These are phyloP conservation scores for Busseola fusca DNA, from an alignment of 2,888 invertebrate genomes.

Conservation along the genomic window DNA sequence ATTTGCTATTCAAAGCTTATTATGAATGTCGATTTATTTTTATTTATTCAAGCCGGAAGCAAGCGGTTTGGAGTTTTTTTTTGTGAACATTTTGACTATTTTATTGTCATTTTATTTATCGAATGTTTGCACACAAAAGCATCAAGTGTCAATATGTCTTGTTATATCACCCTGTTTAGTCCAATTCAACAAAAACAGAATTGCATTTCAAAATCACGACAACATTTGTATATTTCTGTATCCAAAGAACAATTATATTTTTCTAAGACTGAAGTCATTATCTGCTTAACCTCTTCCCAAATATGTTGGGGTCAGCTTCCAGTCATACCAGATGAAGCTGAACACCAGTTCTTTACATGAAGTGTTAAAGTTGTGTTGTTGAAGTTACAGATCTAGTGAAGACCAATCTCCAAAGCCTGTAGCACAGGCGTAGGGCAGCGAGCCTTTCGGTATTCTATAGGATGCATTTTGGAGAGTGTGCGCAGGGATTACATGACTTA, in stretches of 20 bases:
- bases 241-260: not conserved
- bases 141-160: not conserved
- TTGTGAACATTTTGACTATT: not conserved
- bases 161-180: not conserved
- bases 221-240: not conserved
- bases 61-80: conserved; percentile 1
- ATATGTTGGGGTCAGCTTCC: too few species aligned
- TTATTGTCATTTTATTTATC: not conserved
- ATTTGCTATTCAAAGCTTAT: not conserved
- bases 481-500: too few species aligned
- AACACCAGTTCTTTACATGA: too few species aligned
- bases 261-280: not conserved
- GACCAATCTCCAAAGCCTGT: too few species aligned
- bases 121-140: not conserved
- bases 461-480: too few species aligned
- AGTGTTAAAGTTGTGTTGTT: too few species aligned
- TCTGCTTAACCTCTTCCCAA: not conserved
- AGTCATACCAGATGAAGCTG: too few species aligned
- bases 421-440: too few species aligned
- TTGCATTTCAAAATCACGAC: not conserved
- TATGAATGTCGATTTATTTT: conserved; percentile 13
- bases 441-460: too few species aligned
- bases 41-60: conserved; percentile 13
- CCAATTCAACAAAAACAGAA: not conserved
- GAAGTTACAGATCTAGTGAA: too few species aligned